These are phyloP conservation scores for Melanophora roralis DNA, from an alignment of 2,888 invertebrate genomes.

Conservation along the genomic window DNA sequence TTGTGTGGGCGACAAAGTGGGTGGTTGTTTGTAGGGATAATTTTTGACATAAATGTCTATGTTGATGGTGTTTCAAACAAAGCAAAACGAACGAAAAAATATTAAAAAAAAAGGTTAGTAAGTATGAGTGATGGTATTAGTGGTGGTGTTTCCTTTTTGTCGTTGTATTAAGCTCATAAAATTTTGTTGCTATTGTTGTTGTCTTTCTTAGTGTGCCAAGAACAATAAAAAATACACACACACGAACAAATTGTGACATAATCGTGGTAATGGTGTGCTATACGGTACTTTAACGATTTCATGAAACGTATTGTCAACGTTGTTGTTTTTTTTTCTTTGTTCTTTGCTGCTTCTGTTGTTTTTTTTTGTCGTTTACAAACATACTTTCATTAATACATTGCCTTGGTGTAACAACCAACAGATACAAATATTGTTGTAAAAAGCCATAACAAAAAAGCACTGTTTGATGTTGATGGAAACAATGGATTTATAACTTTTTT, in stretches of 20 bases:
- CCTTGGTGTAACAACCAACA: constrained; percentile 35
- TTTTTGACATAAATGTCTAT: constrained; percentile 40
- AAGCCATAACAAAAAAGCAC: constrained; percentile 11
- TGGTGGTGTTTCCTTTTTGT: constrained; percentile 12
- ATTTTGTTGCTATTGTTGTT: constrained; percentile 9
- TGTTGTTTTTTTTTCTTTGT: constrained; percentile 20
- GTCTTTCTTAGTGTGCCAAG: constrained; percentile 37
- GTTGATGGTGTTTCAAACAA: constrained; percentile 9
- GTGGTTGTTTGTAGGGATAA: constrained; percentile 34
- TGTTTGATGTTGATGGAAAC: constrained; percentile 28
- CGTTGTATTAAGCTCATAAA: constrained; percentile 7
- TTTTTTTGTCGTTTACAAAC: not conserved
- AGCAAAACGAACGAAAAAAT: not conserved
- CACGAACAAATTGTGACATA: not conserved
- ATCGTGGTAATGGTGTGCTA: constrained; percentile 45
- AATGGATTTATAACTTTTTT: constrained; percentile 32
- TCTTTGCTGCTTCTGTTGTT: not conserved
- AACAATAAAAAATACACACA: constrained; percentile 12
- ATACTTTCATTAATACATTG: not conserved
- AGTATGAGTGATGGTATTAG: constrained; percentile 2
- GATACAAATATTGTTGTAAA: constrained; percentile 38
- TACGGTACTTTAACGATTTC: constrained; percentile 61
- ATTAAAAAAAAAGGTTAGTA: not conserved
- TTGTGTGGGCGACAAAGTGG: constrained; percentile 1
- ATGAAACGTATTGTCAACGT: constrained; percentile 61